Evolutionary conservation across 2,113 vertebrate genomes (phyloP), one percentile per base, ranked within the genome.

Genomic region (Carlito syrichta): DNA sequence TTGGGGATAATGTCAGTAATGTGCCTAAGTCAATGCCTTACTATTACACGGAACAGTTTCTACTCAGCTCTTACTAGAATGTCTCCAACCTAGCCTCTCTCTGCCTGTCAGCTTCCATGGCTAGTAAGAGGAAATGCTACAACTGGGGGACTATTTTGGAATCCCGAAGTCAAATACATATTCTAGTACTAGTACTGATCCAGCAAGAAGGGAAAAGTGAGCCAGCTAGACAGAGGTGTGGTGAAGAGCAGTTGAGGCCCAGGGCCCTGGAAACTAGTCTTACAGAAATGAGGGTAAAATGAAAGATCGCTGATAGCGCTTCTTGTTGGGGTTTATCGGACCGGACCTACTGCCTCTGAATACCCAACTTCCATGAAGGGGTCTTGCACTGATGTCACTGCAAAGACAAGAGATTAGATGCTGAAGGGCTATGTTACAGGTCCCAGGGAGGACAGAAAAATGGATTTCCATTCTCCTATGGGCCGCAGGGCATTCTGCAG

Each of bases 381-480:
- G 9, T n/a, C 40, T 89, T 87, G 20, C 14, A 38, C 38, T 78
- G 30, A 58, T 54, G 6, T 62, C 54, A 62, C 3, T 62, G 35
- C 10, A 63, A 77, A 92, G 32, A 82, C 20, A 14, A 58, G 71
- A 48, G n/a, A 32, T n/a, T n/a, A 56, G 23, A 23, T 48, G 19
- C 58, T 68, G 32, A 23, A 69, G 91, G 60, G 20, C 50, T 38
- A 0, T 35, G 13, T 66, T 77, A 3, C 60, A 89, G 45, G 45
- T 52, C 74, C 19, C 14, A 20, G 22, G 17, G 32, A 81, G 54
- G 32, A 50, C 35, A 50, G 48, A 66, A 56, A 38, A 43, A 17
- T 22, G 19, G 60, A 56, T 22, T 43, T 16, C 30, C 38, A 1
- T 5, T 35, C 6, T 30, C 14, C 3, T n/a, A 1, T n/a, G 11